phyloP scores from a whole-genome alignment of 2,113 vertebrate genomes.

The Rhea pennata region DNA sequence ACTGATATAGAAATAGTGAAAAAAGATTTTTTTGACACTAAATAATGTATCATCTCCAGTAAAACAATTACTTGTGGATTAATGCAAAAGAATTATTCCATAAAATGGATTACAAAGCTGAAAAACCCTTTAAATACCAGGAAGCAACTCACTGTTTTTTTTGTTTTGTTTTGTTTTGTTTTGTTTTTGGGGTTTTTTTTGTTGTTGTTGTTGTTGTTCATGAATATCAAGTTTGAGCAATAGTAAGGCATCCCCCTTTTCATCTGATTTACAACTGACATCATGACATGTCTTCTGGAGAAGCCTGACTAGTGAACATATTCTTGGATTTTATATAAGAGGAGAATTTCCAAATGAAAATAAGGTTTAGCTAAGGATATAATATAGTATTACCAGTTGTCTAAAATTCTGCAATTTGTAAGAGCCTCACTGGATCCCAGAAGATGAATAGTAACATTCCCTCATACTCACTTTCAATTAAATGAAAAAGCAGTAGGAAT shows the following conservation, averaged over 20 bases:
- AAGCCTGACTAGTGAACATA: not conserved
- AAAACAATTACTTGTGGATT: not conserved
- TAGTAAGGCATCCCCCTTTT: not conserved
- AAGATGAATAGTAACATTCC: not conserved
- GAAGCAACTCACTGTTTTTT: not conserved
- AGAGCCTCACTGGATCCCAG: not conserved
- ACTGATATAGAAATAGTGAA: not conserved
- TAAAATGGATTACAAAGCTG: not conserved
- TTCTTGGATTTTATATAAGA: not conserved
- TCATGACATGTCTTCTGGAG: not conserved
- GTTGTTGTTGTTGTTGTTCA: not conserved
- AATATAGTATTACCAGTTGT: not conserved
- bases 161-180: not conserved
- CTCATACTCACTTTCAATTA: slow-evolving; percentile 46
- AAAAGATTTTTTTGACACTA: not conserved
- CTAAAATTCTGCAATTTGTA: slow-evolving; percentile 20
- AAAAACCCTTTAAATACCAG: not conserved
- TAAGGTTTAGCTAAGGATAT: not conserved
- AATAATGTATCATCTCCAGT: not conserved
- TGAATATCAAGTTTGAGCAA: not conserved
- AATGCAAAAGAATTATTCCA: not conserved
- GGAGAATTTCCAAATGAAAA: not conserved
- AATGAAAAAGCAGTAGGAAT: not conserved
- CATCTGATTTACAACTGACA: not conserved
- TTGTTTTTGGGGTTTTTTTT: not conserved